Base-by-base conservation (phyloP, 2,888 invertebrate genomes). In the Melinaea menophilus region DNA sequence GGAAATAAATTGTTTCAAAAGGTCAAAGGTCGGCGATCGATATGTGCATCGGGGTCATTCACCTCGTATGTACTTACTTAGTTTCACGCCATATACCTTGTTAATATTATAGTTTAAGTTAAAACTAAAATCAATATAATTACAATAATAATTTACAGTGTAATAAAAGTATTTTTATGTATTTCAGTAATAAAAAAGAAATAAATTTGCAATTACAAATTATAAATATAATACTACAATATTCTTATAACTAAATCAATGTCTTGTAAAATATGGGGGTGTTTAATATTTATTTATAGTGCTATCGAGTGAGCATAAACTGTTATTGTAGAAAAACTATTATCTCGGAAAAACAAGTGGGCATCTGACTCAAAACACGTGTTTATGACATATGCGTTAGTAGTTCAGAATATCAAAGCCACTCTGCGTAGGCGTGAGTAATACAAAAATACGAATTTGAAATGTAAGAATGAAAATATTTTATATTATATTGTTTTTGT, bases 401-500 rank as follows among this genome's bases (percentile, higher is more conserved):
- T 37, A 63, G 5, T 63, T 46, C 4, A 46, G 46, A 55, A 35
- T 37, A 48, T 51, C 60, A 12, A 12, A 31, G 56, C 12, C 37
- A 22, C 51, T 31, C 37, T 33, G 45, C 62, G 67, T 62, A 13
- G 67, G 67, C 56, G 65, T 48, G 22, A 31, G 4, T 46, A n/a
- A 46, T 11, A 46, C 9, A 31, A 51, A 51, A 11, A 51, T 31
- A 51, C 31, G 9, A 31, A 31, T 31, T 31, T 51, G 9, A 51
- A 11, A 51, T 31, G 7, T n/a, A 11, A 11, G 5, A 51, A 51
- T 9, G 31, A 22, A 31, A 51, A 51, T 9, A 31, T 9, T 51
- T 13, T 13, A 5, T 31, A 9, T 1, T 51, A 31, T 31, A 9
- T 5, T 31, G 12, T 51, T 22, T 51, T 31, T 51, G 7, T 11